A percentile compares a stretch with the other conserved stretches of the same genome.
These are phyloP conservation scores for Pithecia hirsuta DNA, from an alignment of 2,797 vertebrate genomes.

Conservation along the genomic window DNA sequence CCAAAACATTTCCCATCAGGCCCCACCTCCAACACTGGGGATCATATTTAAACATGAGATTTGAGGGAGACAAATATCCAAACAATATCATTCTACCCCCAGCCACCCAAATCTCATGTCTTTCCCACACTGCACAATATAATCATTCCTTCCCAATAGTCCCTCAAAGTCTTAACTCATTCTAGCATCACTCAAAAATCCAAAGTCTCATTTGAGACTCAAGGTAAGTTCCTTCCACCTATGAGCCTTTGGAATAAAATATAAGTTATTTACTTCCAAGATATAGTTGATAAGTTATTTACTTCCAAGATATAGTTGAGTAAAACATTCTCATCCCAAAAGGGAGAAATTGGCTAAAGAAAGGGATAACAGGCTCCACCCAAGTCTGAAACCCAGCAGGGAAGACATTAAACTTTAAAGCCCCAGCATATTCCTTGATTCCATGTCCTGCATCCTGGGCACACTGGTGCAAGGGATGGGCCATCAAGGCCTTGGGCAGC, in stretches of 20 bases:
- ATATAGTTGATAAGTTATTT: background rate
- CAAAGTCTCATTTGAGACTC: background rate
- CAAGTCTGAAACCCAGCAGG: background rate
- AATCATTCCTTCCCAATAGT: background rate
- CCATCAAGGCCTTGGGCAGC: background rate
- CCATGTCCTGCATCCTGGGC: background rate
- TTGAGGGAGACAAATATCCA: background rate
- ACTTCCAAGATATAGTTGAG: background rate
- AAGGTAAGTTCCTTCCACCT: background rate
- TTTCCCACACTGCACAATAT: background rate
- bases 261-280: background rate
- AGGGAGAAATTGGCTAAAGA: background rate
- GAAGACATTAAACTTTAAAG: background rate
- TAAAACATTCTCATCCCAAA: background rate
- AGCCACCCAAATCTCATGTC: background rate
- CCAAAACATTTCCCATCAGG: background rate
- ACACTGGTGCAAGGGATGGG: background rate
- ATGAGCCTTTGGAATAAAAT: background rate
- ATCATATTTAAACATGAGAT: background rate
- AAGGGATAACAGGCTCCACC: background rate
- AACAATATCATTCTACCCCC: background rate
- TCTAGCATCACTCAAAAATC: background rate
- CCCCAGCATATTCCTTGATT: background rate
- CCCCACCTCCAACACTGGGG: background rate
- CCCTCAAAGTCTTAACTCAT: background rate